Evolutionary conservation across 2,888 invertebrate genomes (phyloP).

Genomic region (Tipula vernalis): DNA sequence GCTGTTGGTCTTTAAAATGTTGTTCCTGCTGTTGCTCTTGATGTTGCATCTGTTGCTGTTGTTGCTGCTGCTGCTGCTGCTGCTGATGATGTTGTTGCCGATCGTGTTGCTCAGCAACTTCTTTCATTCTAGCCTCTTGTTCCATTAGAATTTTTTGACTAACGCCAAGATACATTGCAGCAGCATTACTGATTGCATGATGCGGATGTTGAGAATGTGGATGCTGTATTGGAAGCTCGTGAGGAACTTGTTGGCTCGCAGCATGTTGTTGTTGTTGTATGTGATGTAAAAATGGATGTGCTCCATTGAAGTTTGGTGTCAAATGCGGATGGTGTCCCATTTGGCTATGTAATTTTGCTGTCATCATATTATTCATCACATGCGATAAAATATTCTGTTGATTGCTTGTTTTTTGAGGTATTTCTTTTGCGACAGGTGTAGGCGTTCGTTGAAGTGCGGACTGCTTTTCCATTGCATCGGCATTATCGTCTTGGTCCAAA

Average conservation of each 20-base stretch:
- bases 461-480: conserved; percentile 26
- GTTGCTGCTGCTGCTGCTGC: conserved; percentile 35
- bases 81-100: conserved; percentile 37
- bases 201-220: conserved; percentile 43
- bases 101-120: conserved; percentile 46
- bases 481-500: conserved; percentile 42
- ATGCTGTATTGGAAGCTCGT: conserved; percentile 24
- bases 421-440: conserved; percentile 29
- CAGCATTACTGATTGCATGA: conserved; percentile 48
- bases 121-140: conserved; percentile 60
- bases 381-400: conserved; percentile 47
- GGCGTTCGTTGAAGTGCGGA: conserved; percentile 25
- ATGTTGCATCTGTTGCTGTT: conserved; percentile 37
- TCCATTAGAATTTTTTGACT: conserved; percentile 68
- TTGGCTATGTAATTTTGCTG: conserved; percentile 44
- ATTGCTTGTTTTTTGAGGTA: conserved; percentile 27
- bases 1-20: conserved; percentile 37
- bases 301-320: conserved; percentile 47
- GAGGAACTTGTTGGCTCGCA: conserved; percentile 20
- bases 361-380: conserved; percentile 54
- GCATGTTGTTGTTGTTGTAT: conserved; percentile 35
- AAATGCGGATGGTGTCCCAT: conserved; percentile 39
- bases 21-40: conserved; percentile 43
- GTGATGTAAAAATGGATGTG: conserved; percentile 44
- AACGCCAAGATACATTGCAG: conserved; percentile 63